A percentile compares a stretch with the other conserved stretches of the same genome.
Conservation (phyloP, 2,797 vertebrate genomes). For the Microcaecilia unicolor region DNA sequence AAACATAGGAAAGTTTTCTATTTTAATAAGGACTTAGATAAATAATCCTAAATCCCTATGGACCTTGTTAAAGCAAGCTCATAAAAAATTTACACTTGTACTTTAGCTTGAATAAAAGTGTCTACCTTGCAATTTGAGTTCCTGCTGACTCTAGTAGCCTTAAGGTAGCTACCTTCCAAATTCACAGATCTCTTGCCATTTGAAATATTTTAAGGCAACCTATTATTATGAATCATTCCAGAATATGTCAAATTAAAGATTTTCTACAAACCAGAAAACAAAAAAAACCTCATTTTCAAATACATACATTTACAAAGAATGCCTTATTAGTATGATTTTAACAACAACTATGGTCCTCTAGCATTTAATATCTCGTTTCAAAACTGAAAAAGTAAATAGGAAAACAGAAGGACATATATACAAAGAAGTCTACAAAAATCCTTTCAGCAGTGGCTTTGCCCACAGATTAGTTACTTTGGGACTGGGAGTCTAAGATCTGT, state of each 20-base stretch:
- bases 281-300: slow-evolving; percentile 40
- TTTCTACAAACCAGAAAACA: slow-evolving; percentile 26
- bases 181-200: slow-evolving; percentile 30
- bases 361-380: too few relatives aligned
- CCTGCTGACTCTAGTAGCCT: slow-evolving; percentile 44
- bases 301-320: slow-evolving; percentile 15
- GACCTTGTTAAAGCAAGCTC: slow-evolving; percentile 53
- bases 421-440: too few relatives aligned
- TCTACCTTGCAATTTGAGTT: slow-evolving; percentile 41
- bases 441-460: too few relatives aligned
- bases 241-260: slow-evolving; percentile 36
- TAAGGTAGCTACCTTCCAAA: slow-evolving; percentile 48
- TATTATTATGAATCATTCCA: slow-evolving; percentile 48
- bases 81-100: slow-evolving; percentile 50
- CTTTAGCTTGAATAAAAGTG: slow-evolving; percentile 31
- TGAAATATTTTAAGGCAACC: slow-evolving; percentile 41
- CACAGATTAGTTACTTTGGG: too few relatives aligned
- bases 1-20: slow-evolving; percentile 44
- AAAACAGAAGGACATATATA: too few relatives aligned
- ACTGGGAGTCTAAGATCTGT: too few relatives aligned
- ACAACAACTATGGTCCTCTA: too few relatives aligned
- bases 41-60: slow-evolving; percentile 51
- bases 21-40: slow-evolving; percentile 52
- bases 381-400: too few relatives aligned
- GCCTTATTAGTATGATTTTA: too few relatives aligned